These are phyloP conservation scores for Malacoraja senta DNA, from an alignment of 2,797 vertebrate genomes.

Conservation along the genomic window DNA sequence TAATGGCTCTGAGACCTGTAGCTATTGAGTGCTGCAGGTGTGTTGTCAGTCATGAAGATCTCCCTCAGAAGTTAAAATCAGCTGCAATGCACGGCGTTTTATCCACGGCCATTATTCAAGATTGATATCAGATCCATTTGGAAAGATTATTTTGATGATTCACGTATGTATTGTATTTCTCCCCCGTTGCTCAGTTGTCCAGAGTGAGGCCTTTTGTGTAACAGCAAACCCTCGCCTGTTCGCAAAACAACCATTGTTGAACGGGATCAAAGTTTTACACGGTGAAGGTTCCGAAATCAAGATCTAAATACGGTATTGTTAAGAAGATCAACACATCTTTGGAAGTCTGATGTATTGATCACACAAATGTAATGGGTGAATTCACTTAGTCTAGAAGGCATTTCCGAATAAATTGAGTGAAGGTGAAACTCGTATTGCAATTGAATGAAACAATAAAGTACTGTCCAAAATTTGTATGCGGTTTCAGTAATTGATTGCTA, in stretches of 20 bases:
- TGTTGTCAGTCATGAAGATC: constrained; percentile 16
- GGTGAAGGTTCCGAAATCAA: not conserved
- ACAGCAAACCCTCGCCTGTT: not conserved
- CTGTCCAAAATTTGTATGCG: constrained; percentile 9
- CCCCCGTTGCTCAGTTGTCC: not conserved
- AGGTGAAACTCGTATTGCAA: constrained; percentile 8
- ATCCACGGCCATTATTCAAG: not conserved
- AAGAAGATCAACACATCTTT: not conserved
- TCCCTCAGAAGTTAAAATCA: constrained; percentile 14
- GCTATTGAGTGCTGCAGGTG: constrained; percentile 25
- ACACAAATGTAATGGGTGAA: not conserved
- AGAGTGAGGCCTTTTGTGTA: not conserved
- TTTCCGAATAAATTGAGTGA: constrained; percentile 2
- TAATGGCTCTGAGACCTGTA: constrained; percentile 11
- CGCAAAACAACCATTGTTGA: not conserved
- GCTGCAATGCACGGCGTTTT: not conserved
- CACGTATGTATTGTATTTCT: not conserved
- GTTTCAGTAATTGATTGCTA: not conserved
- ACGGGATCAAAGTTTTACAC: not conserved
- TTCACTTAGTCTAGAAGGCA: not conserved
- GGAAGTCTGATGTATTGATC: not conserved
- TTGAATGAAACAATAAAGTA: not conserved
- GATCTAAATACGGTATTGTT: not conserved
- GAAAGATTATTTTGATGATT: not conserved
- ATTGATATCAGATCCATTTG: not conserved